phyloP scores from a whole-genome alignment of 2,888 invertebrate genomes.

The Drosophila bunnanda region DNA sequence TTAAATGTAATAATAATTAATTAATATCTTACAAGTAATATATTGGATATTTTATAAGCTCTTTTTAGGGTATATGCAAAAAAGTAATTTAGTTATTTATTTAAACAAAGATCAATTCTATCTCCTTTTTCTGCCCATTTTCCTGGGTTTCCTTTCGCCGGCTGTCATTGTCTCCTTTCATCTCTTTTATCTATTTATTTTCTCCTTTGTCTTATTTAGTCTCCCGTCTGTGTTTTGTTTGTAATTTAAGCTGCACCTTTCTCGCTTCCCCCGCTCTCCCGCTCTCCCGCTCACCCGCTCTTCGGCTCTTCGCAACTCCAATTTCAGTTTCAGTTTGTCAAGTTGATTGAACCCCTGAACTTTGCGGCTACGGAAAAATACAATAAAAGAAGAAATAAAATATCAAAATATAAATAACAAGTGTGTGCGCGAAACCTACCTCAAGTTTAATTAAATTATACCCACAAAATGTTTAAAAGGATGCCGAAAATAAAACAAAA shows the following conservation, averaged over 20 bases:
- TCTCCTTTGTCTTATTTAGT: conserved; percentile 1
- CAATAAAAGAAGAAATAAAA: conserved; percentile 19
- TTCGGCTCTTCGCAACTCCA: conserved; percentile 37
- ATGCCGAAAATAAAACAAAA: background rate
- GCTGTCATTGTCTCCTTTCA: background rate
- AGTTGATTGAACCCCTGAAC: conserved; percentile 70
- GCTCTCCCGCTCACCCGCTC: background rate
- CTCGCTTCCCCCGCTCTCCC: background rate
- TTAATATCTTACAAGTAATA: too few species aligned
- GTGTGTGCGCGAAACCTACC: conserved; percentile 50
- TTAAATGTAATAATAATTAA: background rate
- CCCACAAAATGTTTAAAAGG: conserved; percentile 39
- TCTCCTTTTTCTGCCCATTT: background rate
- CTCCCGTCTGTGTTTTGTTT: conserved; percentile 9
- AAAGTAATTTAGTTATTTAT: too few species aligned
- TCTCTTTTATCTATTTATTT: conserved; percentile 19
- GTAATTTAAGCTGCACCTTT: conserved; percentile 39
- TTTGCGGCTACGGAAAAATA: conserved; percentile 41
- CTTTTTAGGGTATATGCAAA: background rate
- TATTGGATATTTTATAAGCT: too few species aligned
- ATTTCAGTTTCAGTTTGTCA: conserved; percentile 55
- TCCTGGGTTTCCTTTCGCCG: background rate
- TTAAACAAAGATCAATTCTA: background rate
- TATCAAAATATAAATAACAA: conserved; percentile 37
- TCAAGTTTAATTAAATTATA: conserved; percentile 61